These are phyloP conservation scores for Fulica atra DNA, from an alignment of 2,113 vertebrate species.

Conservation along the genomic window DNA sequence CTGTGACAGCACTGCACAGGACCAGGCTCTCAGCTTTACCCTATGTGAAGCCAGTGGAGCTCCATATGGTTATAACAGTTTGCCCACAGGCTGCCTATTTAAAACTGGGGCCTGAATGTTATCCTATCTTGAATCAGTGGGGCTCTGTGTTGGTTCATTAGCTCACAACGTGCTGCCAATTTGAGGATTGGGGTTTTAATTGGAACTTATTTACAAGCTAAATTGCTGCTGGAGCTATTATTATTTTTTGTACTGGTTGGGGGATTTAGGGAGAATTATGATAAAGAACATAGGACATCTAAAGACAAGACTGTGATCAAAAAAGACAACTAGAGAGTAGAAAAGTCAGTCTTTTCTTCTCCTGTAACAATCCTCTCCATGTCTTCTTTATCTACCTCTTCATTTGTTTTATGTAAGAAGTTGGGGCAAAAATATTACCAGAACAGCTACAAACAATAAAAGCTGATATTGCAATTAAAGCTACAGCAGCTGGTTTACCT, in stretches of 20 bases:
- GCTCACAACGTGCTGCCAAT: slow-evolving; percentile 34
- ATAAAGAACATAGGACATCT: background rate
- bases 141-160: slow-evolving; percentile 52
- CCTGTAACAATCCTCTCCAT: background rate
- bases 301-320: background rate
- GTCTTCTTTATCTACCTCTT: background rate
- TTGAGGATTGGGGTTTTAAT: slow-evolving; percentile 27
- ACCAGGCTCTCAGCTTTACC: background rate
- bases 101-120: slow-evolving; percentile 21
- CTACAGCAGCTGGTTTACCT: background rate
- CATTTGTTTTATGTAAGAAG: background rate
- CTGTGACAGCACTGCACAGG: background rate
- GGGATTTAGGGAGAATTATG: background rate
- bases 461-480: background rate
- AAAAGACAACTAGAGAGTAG: background rate
- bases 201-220: slow-evolving; percentile 55
- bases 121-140: slow-evolving; percentile 33
- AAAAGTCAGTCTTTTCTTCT: background rate
- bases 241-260: background rate
- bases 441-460: background rate
- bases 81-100: slow-evolving; percentile 41
- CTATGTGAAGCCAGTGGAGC: slow-evolving; percentile 1
- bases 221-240: background rate
- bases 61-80: slow-evolving; percentile 50
- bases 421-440: background rate